These are phyloP conservation scores for Danaus chrysippus DNA, from an alignment of 2,888 invertebrate species.

Conservation along the genomic window DNA sequence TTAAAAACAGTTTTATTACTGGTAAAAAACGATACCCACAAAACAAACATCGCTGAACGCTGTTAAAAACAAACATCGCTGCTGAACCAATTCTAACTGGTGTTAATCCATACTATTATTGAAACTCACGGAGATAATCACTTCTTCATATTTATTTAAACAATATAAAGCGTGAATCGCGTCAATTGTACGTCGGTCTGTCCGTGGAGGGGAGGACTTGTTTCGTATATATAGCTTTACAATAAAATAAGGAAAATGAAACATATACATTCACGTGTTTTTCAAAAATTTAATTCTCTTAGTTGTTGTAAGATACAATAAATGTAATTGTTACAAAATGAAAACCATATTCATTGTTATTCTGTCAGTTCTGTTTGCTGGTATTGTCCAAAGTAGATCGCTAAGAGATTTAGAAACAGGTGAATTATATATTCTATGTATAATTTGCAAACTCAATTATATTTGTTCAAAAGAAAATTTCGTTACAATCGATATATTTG, in stretches of 20 bases:
- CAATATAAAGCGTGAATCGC: constrained; percentile 37
- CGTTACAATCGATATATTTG: not conserved
- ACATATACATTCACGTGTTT: not conserved
- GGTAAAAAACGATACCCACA: not conserved
- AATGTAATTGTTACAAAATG: constrained; percentile 21
- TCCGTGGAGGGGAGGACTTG: constrained; percentile 23
- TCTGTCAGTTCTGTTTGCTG: constrained; percentile 33
- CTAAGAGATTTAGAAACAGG: constrained; percentile 40
- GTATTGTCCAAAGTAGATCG: constrained; percentile 41
- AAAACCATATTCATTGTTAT: constrained; percentile 37
- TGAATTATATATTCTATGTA: constrained; percentile 28
- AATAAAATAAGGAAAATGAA: not conserved
- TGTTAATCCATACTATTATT: constrained; percentile 1
- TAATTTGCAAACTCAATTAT: not conserved
- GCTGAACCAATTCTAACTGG: constrained; percentile 6
- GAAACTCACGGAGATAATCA: constrained; percentile 27
- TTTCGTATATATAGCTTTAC: constrained; percentile 23
- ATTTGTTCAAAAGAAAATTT: no score
- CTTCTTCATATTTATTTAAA: constrained; percentile 39
- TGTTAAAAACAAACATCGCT: not conserved
- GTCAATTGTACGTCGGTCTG: constrained; percentile 18
- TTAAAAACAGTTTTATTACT: no score
- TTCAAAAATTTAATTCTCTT: not conserved
- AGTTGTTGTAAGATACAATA: not conserved
- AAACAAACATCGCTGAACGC: not conserved